phyloP scores from a whole-genome alignment of 2,888 invertebrate genomes.

The Busseola fusca region DNA sequence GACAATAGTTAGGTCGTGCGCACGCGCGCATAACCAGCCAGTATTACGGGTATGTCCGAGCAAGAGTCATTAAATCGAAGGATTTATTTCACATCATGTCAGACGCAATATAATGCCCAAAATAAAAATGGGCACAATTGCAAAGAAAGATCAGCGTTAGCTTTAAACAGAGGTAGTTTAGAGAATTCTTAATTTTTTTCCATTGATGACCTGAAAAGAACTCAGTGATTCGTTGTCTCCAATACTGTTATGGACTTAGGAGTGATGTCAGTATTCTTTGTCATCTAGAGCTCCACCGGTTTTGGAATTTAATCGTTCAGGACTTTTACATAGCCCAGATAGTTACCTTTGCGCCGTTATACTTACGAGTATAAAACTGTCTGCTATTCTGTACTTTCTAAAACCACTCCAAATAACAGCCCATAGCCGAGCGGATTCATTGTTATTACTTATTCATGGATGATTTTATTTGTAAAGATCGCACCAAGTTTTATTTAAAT shows the following conservation, averaged over 20 bases:
- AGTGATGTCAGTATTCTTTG: conserved; percentile 24
- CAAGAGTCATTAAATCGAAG: conserved; percentile 48
- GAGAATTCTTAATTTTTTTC: too few species aligned
- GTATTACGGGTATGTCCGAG: conserved; percentile 44
- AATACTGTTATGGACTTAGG: neutral
- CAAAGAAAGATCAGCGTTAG: neutral
- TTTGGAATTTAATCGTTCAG: conserved; percentile 2
- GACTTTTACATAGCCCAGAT: conserved; percentile 1
- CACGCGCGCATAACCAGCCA: conserved; percentile 73
- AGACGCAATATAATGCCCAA: conserved; percentile 9
- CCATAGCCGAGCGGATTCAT: conserved; percentile 31
- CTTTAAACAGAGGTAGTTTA: neutral
- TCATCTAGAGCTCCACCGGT: conserved; percentile 9
- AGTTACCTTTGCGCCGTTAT: conserved; percentile 1
- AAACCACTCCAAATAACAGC: conserved; percentile 37
- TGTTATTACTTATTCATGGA: conserved; percentile 62
- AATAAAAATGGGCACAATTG: neutral
- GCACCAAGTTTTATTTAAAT: conserved; percentile 83
- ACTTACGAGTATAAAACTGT: conserved; percentile 15
- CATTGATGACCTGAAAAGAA: neutral
- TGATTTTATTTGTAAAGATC: conserved; percentile 66
- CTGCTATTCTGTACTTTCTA: conserved; percentile 35
- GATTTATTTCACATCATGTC: conserved; percentile 44
- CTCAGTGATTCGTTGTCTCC: neutral
- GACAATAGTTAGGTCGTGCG: conserved; percentile 80